phyloP scores from a whole-genome alignment of 2,797 vertebrate species.

The Sebastes variabilis region DNA sequence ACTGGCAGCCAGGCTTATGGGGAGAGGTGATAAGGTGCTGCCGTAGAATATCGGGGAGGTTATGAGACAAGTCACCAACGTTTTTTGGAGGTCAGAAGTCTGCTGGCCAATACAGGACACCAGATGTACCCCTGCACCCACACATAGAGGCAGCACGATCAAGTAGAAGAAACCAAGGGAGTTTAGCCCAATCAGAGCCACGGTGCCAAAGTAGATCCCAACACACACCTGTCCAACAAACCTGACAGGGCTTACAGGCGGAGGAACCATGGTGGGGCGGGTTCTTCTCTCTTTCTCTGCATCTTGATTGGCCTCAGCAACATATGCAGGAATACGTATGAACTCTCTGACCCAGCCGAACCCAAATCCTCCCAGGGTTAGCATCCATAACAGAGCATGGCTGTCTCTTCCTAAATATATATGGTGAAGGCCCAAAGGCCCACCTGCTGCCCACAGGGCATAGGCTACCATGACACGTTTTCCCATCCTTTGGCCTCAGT shows the following conservation, averaged over 20 bases:
- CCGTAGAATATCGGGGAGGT: constrained; percentile 90
- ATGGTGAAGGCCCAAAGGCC: constrained; percentile 90
- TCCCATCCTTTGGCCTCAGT: constrained; percentile 67
- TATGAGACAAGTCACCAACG: constrained; percentile 82
- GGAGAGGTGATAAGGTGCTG: constrained; percentile 85
- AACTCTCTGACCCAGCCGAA: constrained; percentile 88
- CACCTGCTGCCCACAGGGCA: constrained; percentile 83
- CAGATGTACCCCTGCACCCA: constrained; percentile 89
- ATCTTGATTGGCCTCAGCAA: constrained; percentile 83
- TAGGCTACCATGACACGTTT: constrained; percentile 86
- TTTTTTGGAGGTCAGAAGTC: constrained; percentile 85
- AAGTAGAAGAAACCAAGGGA: constrained; percentile 86
- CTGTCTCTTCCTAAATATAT: constrained; percentile 90
- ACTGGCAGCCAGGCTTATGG: constrained; percentile 88
- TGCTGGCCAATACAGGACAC: constrained; percentile 87
- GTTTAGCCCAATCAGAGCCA: constrained; percentile 87
- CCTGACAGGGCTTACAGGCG: constrained; percentile 77
- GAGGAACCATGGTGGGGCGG: background rate
- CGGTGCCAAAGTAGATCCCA: constrained; percentile 90
- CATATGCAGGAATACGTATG: constrained; percentile 87
- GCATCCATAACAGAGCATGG: constrained; percentile 92
- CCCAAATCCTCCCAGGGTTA: constrained; percentile 90
- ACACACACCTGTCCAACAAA: constrained; percentile 87
- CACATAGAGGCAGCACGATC: constrained; percentile 86
- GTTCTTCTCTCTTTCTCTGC: constrained; percentile 15